These are phyloP conservation scores for Rhorus exstirpatorius DNA, from an alignment of 2,888 invertebrate species.

Conservation along the genomic window DNA sequence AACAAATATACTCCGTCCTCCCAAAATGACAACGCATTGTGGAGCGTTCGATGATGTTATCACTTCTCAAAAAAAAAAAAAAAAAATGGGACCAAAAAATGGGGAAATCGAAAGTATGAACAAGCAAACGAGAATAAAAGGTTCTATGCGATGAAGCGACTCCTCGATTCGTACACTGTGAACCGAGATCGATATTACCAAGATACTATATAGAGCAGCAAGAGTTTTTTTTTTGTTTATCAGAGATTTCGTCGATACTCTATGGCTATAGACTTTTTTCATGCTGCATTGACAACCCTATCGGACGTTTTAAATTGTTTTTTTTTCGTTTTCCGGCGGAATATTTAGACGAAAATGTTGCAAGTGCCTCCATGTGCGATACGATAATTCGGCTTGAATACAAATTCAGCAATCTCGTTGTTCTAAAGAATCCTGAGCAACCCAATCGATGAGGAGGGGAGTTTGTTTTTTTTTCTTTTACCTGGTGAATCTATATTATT, in stretches of 20 bases:
- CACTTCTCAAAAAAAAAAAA: no score
- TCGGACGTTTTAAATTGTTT: no score
- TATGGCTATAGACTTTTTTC: no score
- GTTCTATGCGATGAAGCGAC: not conserved
- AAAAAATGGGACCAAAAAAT: no score
- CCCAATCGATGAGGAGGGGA: no score
- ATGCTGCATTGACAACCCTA: no score
- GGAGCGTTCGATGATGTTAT: not conserved
- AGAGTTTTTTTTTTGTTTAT: no score
- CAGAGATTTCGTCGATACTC: no score
- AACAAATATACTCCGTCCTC: not conserved
- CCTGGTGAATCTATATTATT: not conserved
- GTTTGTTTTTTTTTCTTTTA: not conserved
- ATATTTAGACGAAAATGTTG: not conserved
- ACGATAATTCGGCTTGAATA: slow-evolving; percentile 1
- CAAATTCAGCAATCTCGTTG: not conserved
- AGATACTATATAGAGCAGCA: not conserved
- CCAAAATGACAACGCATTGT: not conserved
- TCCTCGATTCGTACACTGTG: not conserved
- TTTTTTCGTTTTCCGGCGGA: not conserved
- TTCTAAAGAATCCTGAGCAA: no score
- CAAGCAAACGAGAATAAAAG: not conserved
- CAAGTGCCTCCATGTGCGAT: no score
- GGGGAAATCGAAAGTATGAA: no score
- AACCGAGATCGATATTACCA: not conserved